phyloP scores from a whole-genome alignment of 2,797 vertebrate species.

The Columba guinea region DNA sequence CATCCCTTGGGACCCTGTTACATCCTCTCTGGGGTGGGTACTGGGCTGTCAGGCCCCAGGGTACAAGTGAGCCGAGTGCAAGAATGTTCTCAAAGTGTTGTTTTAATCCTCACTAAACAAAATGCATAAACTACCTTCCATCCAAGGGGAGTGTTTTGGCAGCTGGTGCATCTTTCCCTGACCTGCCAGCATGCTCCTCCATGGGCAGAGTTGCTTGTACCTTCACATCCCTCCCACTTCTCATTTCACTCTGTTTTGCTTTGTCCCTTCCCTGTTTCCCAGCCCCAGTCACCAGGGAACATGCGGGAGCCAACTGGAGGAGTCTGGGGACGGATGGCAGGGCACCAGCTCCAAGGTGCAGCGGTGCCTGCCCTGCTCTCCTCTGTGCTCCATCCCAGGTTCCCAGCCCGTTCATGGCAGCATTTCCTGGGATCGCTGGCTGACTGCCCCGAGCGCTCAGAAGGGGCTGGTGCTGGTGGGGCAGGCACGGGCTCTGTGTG shows the following conservation, averaged over 20 bases:
- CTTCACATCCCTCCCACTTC: background rate
- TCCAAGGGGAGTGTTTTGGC: background rate
- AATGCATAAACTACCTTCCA: accelerated
- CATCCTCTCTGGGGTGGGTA: accelerated
- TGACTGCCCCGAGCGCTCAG: background rate
- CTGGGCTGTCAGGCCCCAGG: accelerated
- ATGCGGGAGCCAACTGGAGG: accelerated
- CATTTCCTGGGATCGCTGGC: background rate
- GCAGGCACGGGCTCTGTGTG: background rate
- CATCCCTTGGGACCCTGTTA: background rate
- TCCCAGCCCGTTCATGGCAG: background rate
- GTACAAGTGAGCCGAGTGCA: accelerated
- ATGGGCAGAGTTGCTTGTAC: background rate
- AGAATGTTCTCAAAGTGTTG: background rate
- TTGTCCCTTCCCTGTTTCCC: background rate
- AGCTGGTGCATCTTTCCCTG: background rate
- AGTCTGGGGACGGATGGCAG: background rate
- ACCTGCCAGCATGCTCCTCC: background rate
- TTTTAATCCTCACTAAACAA: background rate
- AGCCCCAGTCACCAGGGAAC: background rate
- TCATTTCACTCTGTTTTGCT: background rate
- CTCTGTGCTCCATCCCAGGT: background rate
- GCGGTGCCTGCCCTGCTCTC: background rate
- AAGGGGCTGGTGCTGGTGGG: background rate
- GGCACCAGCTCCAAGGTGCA: background rate